phyloP scores from a whole-genome alignment of 2,888 invertebrate genomes.

The Diabrotica balteata region DNA sequence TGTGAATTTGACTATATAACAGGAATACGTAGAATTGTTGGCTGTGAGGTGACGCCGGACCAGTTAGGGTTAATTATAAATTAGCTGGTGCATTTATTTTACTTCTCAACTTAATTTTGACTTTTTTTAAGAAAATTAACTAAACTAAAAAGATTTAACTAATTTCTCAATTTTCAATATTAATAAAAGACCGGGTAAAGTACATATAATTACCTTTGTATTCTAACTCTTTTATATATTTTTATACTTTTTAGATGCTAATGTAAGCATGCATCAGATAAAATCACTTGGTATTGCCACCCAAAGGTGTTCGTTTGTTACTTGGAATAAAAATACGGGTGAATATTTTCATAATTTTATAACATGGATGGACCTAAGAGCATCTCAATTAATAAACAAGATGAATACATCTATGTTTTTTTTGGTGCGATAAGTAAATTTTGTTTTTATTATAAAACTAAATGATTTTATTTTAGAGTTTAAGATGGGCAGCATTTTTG shows the following conservation, averaged over 20 bases:
- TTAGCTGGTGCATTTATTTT: too few species aligned
- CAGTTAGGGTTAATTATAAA: too few species aligned
- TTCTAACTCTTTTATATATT: too few species aligned
- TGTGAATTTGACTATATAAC: too few species aligned
- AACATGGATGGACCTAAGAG: slow-evolving; percentile 74
- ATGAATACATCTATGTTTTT: slow-evolving; percentile 66
- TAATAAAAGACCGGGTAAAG: too few species aligned
- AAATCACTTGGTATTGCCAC: slow-evolving; percentile 75
- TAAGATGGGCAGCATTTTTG: slow-evolving; percentile 71
- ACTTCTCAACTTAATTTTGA: too few species aligned
- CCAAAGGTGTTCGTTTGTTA: slow-evolving; percentile 70
- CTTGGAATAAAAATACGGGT: slow-evolving; percentile 70
- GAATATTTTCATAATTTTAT: slow-evolving; percentile 71
- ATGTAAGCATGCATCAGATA: slow-evolving; percentile 71
- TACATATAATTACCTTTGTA: too few species aligned
- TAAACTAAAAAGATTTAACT: too few species aligned
- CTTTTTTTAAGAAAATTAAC: too few species aligned
- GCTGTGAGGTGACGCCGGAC: too few species aligned
- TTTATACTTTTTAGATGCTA: slow-evolving; percentile 67
- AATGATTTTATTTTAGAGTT: slow-evolving; percentile 43
- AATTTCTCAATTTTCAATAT: too few species aligned
- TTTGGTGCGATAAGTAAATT: slow-evolving; percentile 55
- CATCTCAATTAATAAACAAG: slow-evolving; percentile 62
- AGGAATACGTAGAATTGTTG: too few species aligned
- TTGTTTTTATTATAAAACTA: slow-evolving; percentile 3